Percentiles rank a stretch among this genome's conserved stretches.
phyloP scores from a whole-genome alignment of 2,113 vertebrate species.

The Notarius lentiginosus region DNA sequence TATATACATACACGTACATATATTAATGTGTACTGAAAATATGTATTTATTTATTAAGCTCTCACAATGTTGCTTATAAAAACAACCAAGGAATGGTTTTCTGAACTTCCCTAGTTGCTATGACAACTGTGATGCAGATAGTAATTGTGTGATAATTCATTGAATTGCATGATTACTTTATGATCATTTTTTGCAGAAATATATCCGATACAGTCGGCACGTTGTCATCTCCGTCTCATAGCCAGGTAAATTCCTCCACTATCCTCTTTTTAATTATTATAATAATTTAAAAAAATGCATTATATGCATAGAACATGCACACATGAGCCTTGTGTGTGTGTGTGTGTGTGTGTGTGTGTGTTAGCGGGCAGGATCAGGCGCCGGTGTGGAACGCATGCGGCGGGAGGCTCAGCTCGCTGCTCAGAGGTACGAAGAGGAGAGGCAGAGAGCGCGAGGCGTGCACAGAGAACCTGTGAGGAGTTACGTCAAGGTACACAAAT shows the following conservation, averaged over 20 bases:
- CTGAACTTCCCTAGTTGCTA: not conserved
- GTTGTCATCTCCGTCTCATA: constrained; percentile 54
- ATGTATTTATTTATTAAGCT: not conserved
- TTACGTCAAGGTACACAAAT: constrained; percentile 76
- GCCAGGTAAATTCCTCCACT: constrained; percentile 63
- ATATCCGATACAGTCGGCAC: constrained; percentile 56
- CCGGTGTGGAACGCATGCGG: constrained; percentile 78
- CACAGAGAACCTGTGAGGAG: constrained; percentile 77
- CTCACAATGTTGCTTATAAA: not conserved
- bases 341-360: constrained; percentile 17
- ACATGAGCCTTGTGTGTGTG: not conserved
- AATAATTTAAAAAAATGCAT: not conserved
- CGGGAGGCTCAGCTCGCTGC: constrained; percentile 89
- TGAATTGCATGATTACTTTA: not conserved
- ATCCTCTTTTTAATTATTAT: not conserved
- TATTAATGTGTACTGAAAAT: too few relatives aligned
- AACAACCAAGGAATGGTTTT: not conserved
- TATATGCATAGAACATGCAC: not conserved
- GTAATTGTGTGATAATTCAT: not conserved
- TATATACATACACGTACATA: not conserved
- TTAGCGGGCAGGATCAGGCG: constrained; percentile 35
- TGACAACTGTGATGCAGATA: not conserved
- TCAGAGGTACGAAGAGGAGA: constrained; percentile 88
- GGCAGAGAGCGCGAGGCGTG: constrained; percentile 77
- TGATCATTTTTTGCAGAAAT: constrained; percentile 49